These are phyloP conservation scores for Basileuterus tristriatus DNA, from an alignment of 2,797 vertebrate genomes.

Conservation along the genomic window DNA sequence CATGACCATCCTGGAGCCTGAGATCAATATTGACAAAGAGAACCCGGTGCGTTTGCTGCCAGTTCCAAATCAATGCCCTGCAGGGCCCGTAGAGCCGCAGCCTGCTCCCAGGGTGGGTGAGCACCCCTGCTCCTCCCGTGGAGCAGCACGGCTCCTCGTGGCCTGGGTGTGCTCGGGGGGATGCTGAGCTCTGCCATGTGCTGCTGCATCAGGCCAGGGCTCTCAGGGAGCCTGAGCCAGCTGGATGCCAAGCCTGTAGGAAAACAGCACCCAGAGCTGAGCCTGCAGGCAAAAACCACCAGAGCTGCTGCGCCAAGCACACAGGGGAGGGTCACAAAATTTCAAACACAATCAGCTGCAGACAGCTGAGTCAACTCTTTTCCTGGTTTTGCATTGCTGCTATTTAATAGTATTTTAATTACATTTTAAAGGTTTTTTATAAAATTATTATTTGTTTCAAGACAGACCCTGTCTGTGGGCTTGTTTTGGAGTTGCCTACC, in stretches of 20 bases:
- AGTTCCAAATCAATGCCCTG: background rate
- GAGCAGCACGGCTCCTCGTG: accelerated
- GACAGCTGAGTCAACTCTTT: background rate
- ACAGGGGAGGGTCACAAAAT: background rate
- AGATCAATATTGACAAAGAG: slow-evolving; percentile 83
- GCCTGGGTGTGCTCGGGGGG: accelerated
- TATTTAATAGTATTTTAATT: background rate
- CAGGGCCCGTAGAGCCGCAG: accelerated
- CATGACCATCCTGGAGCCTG: slow-evolving; percentile 87
- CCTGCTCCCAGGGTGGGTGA: background rate
- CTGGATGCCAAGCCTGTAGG: background rate
- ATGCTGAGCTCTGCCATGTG: background rate
- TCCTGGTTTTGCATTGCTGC: background rate
- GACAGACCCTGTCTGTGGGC: background rate
- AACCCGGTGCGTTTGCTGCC: slow-evolving; percentile 77
- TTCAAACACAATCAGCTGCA: background rate
- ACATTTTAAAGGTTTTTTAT: background rate
- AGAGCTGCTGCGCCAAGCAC: background rate
- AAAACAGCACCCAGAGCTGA: background rate
- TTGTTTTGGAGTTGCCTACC: background rate
- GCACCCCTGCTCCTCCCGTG: accelerated
- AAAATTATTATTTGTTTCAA: background rate
- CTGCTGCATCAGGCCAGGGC: background rate
- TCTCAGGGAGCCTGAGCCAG: accelerated
- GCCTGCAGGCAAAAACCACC: background rate